Evolutionary conservation across 2,797 vertebrate species (phyloP).

Genomic region (Perodicticus potto): DNA sequence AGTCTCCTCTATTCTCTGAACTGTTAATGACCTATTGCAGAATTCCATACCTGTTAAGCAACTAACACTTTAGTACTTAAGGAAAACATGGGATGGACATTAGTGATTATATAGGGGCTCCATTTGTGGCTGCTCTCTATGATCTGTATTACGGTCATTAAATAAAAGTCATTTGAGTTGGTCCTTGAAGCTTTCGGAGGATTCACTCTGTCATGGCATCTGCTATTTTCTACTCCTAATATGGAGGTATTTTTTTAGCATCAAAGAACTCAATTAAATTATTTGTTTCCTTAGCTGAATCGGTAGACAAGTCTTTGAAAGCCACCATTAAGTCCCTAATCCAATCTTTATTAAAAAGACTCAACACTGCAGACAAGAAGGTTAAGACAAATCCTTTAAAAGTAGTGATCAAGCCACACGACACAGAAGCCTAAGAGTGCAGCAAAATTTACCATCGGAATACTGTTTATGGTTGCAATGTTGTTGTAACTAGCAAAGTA

Average conservation of each 20-base stretch:
- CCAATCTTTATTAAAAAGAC: slow-evolving; percentile 82
- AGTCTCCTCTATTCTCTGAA: not conserved
- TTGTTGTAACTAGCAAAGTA: not conserved
- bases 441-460: slow-evolving; percentile 31
- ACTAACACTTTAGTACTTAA: slow-evolving; percentile 1
- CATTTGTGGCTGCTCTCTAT: not conserved
- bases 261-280: slow-evolving; percentile 65
- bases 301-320: slow-evolving; percentile 74
- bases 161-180: slow-evolving; percentile 14
- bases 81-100: not conserved
- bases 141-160: not conserved
- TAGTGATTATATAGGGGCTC: not conserved
- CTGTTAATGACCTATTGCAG: slow-evolving; percentile 31
- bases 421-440: not conserved
- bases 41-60: slow-evolving; percentile 31
- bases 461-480: not conserved
- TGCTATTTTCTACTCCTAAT: slow-evolving; percentile 44
- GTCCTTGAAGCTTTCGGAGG: slow-evolving; percentile 25
- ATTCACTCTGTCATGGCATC: not conserved
- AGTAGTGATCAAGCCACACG: not conserved
- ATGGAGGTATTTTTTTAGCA: slow-evolving; percentile 69
- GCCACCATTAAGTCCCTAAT: slow-evolving; percentile 77
- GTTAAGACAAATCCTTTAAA: slow-evolving; percentile 68
- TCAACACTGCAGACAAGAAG: slow-evolving; percentile 67
- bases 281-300: slow-evolving; percentile 76